Conservation (phyloP, 2,113 vertebrate genomes). For the Platichthys flesus region DNA sequence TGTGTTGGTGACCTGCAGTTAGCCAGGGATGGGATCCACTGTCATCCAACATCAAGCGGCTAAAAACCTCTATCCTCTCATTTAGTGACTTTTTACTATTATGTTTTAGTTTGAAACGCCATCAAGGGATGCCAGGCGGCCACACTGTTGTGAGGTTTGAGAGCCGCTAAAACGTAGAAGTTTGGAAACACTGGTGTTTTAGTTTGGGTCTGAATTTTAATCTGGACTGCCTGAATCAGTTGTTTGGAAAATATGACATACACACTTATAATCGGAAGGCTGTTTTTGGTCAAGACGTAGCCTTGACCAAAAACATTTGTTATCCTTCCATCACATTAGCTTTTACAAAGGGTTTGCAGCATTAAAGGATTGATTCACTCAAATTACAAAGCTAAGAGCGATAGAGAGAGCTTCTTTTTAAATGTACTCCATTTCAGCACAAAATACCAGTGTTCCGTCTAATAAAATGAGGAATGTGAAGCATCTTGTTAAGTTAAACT, state of each 20-base stretch:
- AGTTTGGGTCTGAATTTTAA: no score
- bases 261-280: no score
- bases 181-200: no score
- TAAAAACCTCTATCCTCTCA: slow-evolving; percentile 46
- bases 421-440: neutral
- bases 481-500: no score
- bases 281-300: no score
- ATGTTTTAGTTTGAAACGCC: slow-evolving; percentile 6
- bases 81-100: slow-evolving; percentile 41
- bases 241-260: no score
- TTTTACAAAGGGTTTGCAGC: neutral
- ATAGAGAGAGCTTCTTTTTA: neutral
- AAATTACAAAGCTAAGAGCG: neutral
- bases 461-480: no score
- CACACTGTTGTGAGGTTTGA: neutral
- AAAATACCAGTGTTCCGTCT: no score
- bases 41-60: slow-evolving; percentile 57
- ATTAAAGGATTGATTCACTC: neutral
- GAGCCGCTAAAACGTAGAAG: neutral
- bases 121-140: no score
- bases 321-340: no score
- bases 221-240: no score
- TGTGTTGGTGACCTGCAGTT: slow-evolving; percentile 62
- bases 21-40: slow-evolving; percentile 45
- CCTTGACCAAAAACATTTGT: no score